A percentile compares a stretch with the other conserved stretches of the same genome.
Conservation (phyloP, 2,888 invertebrate species). For the Penaeus monodon region DNA sequence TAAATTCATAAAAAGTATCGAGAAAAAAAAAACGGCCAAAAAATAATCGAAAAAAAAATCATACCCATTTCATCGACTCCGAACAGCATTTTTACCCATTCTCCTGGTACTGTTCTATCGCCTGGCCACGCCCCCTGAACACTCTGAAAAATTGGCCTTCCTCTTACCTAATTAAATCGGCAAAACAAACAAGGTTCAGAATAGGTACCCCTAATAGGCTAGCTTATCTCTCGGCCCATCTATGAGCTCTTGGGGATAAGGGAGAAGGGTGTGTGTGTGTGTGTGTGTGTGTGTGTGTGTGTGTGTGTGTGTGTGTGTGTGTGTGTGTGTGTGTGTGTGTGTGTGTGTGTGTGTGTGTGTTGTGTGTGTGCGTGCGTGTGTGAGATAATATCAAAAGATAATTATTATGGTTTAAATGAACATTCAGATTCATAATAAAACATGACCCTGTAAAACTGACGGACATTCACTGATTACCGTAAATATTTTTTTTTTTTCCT, state of each 20-base stretch:
- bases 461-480: no score
- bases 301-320: no score
- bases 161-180: slow-evolving; percentile 48
- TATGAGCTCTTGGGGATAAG: slow-evolving; percentile 28
- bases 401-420: no score
- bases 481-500: no score
- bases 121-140: slow-evolving; percentile 41
- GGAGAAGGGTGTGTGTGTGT: background rate
- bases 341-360: no score
- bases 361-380: no score
- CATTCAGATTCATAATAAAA: no score
- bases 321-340: no score
- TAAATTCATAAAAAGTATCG: no score
- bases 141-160: slow-evolving; percentile 41
- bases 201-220: slow-evolving; percentile 35
- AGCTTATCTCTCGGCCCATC: slow-evolving; percentile 40
- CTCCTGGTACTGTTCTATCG: slow-evolving; percentile 22
- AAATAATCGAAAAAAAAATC: background rate
- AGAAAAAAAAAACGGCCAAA: background rate
- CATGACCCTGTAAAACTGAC: no score
- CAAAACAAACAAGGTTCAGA: slow-evolving; percentile 42
- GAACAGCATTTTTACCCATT: background rate
- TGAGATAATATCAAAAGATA: no score
- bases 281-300: background rate
- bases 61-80: background rate